phyloP scores from a whole-genome alignment of 2,113 vertebrate genomes.

The Nothobranchius furzeri region DNA sequence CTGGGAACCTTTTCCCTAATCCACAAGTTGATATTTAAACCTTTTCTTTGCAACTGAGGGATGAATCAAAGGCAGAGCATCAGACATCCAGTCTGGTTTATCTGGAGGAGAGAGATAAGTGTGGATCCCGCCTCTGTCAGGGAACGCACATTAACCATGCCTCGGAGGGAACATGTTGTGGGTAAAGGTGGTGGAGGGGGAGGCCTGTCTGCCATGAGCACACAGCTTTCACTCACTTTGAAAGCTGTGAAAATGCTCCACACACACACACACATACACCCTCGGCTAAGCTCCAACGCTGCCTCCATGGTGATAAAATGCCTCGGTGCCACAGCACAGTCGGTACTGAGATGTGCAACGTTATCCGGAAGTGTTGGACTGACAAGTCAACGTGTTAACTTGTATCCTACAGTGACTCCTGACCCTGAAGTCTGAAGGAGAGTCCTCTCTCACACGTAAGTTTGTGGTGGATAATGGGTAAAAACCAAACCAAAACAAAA shows the following conservation, averaged over 20 bases:
- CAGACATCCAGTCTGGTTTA: conserved; percentile 69
- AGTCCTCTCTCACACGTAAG: too few species aligned
- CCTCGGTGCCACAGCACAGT: background rate
- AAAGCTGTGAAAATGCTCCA: conserved; percentile 69
- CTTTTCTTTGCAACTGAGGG: conserved; percentile 25
- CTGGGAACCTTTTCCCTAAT: conserved; percentile 64
- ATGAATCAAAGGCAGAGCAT: conserved; percentile 59
- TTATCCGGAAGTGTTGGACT: conserved; percentile 30
- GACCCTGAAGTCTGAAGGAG: conserved; percentile 34
- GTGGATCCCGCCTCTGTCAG: conserved; percentile 55
- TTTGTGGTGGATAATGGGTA: too few species aligned
- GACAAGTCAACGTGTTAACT: conserved; percentile 64
- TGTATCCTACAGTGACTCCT: conserved; percentile 67
- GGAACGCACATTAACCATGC: conserved; percentile 67
- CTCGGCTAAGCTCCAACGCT: conserved; percentile 14
- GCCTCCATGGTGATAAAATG: conserved; percentile 54
- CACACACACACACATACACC: conserved; percentile 51
- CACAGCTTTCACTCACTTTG: conserved; percentile 65
- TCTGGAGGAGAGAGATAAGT: conserved; percentile 76
- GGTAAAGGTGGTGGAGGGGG: conserved; percentile 13
- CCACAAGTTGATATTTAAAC: conserved; percentile 54
- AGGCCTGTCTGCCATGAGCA: conserved; percentile 53
- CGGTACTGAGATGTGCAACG: conserved; percentile 32
- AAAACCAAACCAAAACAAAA: conserved; percentile 9
- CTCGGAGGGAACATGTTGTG: conserved; percentile 59